These are phyloP conservation scores for Phorcus lineatus DNA, from an alignment of 2,888 invertebrate genomes.

Conservation along the genomic window DNA sequence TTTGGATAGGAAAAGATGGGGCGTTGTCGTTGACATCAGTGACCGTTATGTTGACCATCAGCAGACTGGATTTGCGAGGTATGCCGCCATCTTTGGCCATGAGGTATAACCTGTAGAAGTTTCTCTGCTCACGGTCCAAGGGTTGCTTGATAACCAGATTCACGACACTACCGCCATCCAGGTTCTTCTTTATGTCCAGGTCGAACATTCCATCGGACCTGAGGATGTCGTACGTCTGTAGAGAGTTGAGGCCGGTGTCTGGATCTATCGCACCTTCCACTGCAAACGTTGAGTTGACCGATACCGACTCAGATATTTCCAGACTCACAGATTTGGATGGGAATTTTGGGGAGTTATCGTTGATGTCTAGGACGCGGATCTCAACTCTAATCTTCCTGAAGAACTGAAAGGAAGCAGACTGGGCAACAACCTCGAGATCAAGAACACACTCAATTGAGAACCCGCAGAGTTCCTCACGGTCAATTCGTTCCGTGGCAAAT, in stretches of 20 bases:
- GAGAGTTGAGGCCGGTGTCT: slow-evolving; percentile 54
- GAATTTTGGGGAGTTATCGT: slow-evolving; percentile 53
- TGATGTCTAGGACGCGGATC: slow-evolving; percentile 49
- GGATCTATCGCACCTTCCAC: slow-evolving; percentile 53
- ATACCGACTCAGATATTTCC: slow-evolving; percentile 55
- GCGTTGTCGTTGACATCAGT: slow-evolving; percentile 33
- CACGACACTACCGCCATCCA: slow-evolving; percentile 40
- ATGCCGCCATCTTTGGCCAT: slow-evolving; percentile 34
- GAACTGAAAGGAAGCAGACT: slow-evolving; percentile 39
- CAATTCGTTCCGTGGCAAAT: slow-evolving; percentile 76
- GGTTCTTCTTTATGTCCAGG: slow-evolving; percentile 48
- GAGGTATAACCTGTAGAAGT: slow-evolving; percentile 32
- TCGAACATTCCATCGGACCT: slow-evolving; percentile 58
- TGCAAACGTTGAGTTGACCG: slow-evolving; percentile 43
- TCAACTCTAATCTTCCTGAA: slow-evolving; percentile 79
- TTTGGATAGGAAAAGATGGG: slow-evolving; percentile 18
- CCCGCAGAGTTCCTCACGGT: slow-evolving; percentile 41
- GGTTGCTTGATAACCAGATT: slow-evolving; percentile 26
- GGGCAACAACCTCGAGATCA: slow-evolving; percentile 37
- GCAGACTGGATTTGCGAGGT: slow-evolving; percentile 12
- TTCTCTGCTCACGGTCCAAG: slow-evolving; percentile 38
- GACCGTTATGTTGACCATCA: slow-evolving; percentile 25
- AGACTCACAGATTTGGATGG: slow-evolving; percentile 32
- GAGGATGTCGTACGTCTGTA: slow-evolving; percentile 50
- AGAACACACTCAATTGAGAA: slow-evolving; percentile 36